These are phyloP conservation scores for Carollia perspicillata DNA, from an alignment of 2,113 vertebrate genomes.

Conservation along the genomic window DNA sequence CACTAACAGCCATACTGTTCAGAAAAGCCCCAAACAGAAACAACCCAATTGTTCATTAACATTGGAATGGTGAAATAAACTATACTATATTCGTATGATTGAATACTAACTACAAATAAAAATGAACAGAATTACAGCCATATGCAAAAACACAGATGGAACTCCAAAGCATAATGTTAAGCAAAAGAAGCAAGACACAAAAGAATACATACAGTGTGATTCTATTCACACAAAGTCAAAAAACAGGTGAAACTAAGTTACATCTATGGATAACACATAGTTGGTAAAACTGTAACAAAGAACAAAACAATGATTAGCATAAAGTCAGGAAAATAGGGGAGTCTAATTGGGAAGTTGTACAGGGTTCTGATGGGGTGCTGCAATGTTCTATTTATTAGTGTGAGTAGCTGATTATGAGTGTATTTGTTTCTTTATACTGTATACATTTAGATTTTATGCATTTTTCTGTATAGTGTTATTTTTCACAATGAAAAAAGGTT, in stretches of 20 bases:
- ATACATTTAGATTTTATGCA: neutral
- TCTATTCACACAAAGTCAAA: neutral
- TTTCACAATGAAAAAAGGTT: conserved; percentile 32
- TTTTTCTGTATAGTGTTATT: neutral
- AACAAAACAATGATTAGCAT: neutral
- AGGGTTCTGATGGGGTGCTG: neutral
- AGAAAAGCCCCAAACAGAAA: neutral
- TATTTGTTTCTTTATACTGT: neutral
- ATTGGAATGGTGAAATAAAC: neutral
- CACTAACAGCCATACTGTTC: neutral
- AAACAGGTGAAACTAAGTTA: neutral
- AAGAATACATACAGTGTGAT: neutral
- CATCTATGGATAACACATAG: neutral
- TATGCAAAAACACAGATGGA: conserved; percentile 17
- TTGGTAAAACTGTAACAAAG: conserved; percentile 8
- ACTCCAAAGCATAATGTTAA: neutral
- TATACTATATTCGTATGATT: neutral
- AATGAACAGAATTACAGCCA: neutral
- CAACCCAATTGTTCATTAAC: neutral
- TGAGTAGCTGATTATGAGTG: neutral
- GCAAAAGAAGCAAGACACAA: neutral
- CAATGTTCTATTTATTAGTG: neutral
- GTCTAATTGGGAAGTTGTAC: neutral
- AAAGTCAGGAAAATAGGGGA: neutral
- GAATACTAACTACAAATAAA: neutral